These are phyloP conservation scores for Tamias sibiricus DNA, from an alignment of 2,113 vertebrate species.

Conservation along the genomic window DNA sequence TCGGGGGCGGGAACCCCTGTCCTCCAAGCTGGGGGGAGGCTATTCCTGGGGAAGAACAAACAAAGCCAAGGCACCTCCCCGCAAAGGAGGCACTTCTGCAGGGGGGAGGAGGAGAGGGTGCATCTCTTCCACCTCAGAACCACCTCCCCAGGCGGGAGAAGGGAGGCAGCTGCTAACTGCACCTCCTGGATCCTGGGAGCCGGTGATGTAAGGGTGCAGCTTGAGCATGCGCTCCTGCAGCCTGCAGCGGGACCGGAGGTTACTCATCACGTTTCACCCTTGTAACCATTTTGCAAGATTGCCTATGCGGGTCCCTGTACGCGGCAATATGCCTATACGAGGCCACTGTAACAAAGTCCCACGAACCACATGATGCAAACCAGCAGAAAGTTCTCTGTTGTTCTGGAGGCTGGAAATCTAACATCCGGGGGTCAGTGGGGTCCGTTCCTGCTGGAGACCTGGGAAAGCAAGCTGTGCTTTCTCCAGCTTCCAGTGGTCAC, in stretches of 20 bases:
- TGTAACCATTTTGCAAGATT: no score
- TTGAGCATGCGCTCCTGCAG: accelerated
- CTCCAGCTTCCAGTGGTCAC: no score
- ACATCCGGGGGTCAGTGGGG: no score
- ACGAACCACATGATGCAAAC: no score
- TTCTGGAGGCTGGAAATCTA: not conserved
- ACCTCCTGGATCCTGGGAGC: no score
- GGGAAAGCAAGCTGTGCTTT: not conserved
- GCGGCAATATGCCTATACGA: no score
- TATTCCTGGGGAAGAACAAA: no score
- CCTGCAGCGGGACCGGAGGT: not conserved
- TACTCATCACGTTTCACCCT: not conserved
- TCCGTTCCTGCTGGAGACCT: not conserved
- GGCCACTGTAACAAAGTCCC: not conserved
- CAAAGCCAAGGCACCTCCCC: no score
- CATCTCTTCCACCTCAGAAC: accelerated
- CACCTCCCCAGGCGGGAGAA: not conserved
- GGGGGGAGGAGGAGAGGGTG: not conserved
- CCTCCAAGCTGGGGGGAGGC: not conserved
- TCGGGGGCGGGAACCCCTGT: no score
- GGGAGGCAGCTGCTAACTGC: accelerated
- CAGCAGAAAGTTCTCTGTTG: not conserved
- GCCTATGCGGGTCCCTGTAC: no score
- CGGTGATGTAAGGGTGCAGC: no score
- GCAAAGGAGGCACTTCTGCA: accelerated